Conservation (phyloP, 1,140 invertebrate species). For the Lepidurus packardi region DNA sequence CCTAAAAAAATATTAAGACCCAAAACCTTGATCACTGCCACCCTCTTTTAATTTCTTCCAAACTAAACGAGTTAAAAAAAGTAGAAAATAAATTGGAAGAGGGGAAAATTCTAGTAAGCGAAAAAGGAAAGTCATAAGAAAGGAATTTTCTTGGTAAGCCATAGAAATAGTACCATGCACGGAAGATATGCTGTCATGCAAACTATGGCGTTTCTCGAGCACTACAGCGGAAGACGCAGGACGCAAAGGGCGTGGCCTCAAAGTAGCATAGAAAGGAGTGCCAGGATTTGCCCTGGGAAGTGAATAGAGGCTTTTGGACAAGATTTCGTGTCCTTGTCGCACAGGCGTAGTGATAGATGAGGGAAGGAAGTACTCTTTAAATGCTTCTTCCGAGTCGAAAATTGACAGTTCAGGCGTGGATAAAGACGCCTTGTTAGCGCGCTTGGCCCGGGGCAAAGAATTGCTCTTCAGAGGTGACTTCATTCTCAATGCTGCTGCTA, state of each 20-base stretch:
- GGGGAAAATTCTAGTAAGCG: neutral
- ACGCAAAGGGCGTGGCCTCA: neutral
- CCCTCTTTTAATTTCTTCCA: constrained; percentile 21
- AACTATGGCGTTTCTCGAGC: constrained; percentile 19
- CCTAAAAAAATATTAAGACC: constrained; percentile 41
- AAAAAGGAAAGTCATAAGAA: constrained; percentile 28
- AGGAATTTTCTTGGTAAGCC: neutral
- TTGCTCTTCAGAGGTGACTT: neutral
- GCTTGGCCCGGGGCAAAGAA: neutral
- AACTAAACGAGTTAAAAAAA: constrained; percentile 28
- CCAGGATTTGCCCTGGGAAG: neutral
- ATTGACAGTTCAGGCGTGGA: neutral
- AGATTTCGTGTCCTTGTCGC: neutral
- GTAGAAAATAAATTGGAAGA: constrained; percentile 20
- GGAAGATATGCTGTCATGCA: neutral
- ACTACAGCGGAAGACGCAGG: constrained; percentile 23
- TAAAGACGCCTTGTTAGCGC: neutral
- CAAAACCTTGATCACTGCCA: constrained; percentile 26
- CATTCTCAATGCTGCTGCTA: neutral
- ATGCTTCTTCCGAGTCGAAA: neutral
- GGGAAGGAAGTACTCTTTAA: constrained; percentile 6
- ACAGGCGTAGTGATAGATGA: neutral
- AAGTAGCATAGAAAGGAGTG: neutral
- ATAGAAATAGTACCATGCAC: neutral
- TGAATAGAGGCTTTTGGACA: neutral